phyloP scores from a whole-genome alignment of 2,888 invertebrate species.

The Resseliella maxima region DNA sequence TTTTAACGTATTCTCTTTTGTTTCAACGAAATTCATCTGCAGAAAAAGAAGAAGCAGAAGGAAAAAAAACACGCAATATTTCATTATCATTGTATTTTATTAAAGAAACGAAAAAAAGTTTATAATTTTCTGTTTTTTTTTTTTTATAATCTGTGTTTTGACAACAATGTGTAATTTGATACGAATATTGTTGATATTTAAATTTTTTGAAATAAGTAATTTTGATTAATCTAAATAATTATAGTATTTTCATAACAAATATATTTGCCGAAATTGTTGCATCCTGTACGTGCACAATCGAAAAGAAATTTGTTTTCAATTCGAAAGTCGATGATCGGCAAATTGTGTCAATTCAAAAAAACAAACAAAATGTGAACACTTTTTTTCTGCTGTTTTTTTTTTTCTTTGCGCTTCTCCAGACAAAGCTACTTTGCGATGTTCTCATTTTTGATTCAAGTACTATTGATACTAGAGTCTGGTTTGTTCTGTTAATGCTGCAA shows the following conservation, averaged over 20 bases:
- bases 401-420: too few species aligned
- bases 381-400: too few species aligned
- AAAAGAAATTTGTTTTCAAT: too few species aligned
- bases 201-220: background rate
- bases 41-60: too few species aligned
- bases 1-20: too few species aligned
- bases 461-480: background rate
- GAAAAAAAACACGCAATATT: background rate
- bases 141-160: background rate
- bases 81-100: background rate
- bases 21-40: too few species aligned
- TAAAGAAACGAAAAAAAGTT: background rate
- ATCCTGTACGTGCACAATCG: too few species aligned
- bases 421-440: too few species aligned
- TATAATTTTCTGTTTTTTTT: background rate
- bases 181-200: background rate
- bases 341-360: too few species aligned
- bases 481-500: too few species aligned
- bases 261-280: background rate
- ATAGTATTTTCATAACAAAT: background rate
- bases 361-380: too few species aligned
- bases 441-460: background rate
- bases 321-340: too few species aligned
- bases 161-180: background rate
- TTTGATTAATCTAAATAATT: background rate